A percentile compares a stretch with the other conserved stretches of the same genome.
Conservation (phyloP, 2,888 invertebrate genomes). For the Eilema depressum region DNA sequence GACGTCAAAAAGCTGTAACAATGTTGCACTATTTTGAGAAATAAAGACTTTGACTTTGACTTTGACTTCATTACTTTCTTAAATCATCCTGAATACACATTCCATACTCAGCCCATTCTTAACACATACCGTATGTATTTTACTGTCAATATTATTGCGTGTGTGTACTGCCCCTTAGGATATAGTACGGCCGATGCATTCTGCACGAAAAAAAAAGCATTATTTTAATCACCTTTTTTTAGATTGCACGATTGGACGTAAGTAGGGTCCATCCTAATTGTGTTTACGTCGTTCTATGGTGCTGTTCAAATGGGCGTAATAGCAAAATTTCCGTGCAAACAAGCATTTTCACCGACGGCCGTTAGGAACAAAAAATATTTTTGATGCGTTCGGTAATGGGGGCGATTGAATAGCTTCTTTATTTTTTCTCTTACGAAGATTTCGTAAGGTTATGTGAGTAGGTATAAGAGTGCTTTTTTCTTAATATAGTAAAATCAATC, state of each 20-base stretch:
- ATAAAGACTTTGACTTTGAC: no score
- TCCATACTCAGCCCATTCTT: no score
- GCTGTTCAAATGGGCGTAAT: constrained; percentile 21
- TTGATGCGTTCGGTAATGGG: constrained; percentile 15
- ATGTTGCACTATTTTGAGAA: no score
- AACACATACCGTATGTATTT: no score
- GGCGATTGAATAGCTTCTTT: constrained; percentile 9
- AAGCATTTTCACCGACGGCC: constrained; percentile 24
- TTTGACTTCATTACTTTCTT: no score
- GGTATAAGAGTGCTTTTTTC: background rate
- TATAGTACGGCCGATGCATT: background rate
- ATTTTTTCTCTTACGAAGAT: background rate
- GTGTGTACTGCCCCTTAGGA: background rate
- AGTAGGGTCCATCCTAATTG: constrained; percentile 29
- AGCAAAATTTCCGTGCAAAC: constrained; percentile 36
- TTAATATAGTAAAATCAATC: background rate
- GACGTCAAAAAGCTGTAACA: no score
- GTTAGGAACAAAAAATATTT: constrained; percentile 28
- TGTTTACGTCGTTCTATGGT: constrained; percentile 19
- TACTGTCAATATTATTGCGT: no score
- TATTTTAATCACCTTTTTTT: constrained; percentile 19
- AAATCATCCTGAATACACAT: no score
- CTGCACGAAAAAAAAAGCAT: constrained; percentile 13
- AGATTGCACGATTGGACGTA: constrained; percentile 23
- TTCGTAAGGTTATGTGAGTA: background rate